A percentile compares a stretch with the other conserved stretches of the same genome.
phyloP scores from a whole-genome alignment of 2,113 vertebrate genomes.

The Poeciliopsis turrubarensis region DNA sequence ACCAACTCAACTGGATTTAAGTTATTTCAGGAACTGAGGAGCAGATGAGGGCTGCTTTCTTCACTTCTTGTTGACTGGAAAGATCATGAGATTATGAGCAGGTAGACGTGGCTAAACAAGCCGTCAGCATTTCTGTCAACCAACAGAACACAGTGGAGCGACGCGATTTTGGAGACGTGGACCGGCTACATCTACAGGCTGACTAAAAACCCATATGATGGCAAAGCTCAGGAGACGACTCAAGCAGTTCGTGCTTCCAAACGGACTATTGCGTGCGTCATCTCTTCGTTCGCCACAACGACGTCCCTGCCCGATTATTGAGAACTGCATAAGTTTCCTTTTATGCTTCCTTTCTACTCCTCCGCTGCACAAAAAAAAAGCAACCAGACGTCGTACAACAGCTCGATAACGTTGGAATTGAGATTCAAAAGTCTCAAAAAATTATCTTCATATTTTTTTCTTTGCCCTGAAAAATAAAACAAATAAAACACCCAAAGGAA shows the following conservation, averaged over 20 bases:
- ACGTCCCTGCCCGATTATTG: slow-evolving; percentile 35
- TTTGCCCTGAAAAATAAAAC: slow-evolving; percentile 1
- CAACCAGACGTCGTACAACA: slow-evolving; percentile 76
- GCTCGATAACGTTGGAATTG: slow-evolving; percentile 67
- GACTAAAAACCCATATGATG: slow-evolving; percentile 36
- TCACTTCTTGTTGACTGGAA: slow-evolving; percentile 41
- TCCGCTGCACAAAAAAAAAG: slow-evolving; percentile 68
- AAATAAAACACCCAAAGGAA: slow-evolving; percentile 72
- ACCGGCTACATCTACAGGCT: slow-evolving; percentile 24
- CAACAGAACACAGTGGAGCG: slow-evolving; percentile 36
- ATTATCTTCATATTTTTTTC: slow-evolving; percentile 53
- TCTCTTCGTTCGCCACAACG: slow-evolving; percentile 28
- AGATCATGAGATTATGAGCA: background rate
- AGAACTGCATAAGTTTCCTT: slow-evolving; percentile 38
- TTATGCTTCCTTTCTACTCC: slow-evolving; percentile 40
- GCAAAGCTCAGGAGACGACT: slow-evolving; percentile 30
- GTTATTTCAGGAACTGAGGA: slow-evolving; percentile 41
- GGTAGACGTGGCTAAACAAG: slow-evolving; percentile 18
- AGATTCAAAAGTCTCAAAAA: slow-evolving; percentile 55
- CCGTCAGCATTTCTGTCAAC: slow-evolving; percentile 16
- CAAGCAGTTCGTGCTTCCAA: slow-evolving; percentile 13
- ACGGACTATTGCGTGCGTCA: slow-evolving; percentile 16
- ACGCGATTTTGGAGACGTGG: slow-evolving; percentile 29
- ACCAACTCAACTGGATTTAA: slow-evolving; percentile 51
- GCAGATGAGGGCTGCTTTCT: slow-evolving; percentile 35